Percentiles rank a stretch among this genome's conserved stretches.
Conservation (phyloP, 64 coral and sea anemone species). For the Montipora capricornis region DNA sequence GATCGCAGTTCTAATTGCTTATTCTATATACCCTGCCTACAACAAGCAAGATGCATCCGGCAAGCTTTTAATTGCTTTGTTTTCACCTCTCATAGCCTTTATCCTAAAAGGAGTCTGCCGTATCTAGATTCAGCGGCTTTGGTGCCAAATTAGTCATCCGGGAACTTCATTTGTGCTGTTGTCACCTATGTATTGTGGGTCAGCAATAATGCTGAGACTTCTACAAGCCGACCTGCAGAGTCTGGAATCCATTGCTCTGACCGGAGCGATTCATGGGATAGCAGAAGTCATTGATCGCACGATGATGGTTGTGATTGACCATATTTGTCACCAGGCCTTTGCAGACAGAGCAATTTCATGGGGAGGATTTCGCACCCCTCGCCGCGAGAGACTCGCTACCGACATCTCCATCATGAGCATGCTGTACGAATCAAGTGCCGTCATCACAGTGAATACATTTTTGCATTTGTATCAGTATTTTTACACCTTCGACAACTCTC, state of each 20-base stretch:
- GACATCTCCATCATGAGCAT: slow-evolving; percentile 20
- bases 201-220: slow-evolving; percentile 15
- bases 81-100: not conserved
- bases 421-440: slow-evolving; percentile 22
- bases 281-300: slow-evolving; percentile 25
- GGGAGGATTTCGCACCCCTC: slow-evolving; percentile 27
- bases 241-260: slow-evolving; percentile 16
- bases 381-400: slow-evolving; percentile 11
- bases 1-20: not conserved
- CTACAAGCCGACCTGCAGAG: slow-evolving; percentile 21
- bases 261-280: slow-evolving; percentile 6
- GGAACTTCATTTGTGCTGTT: slow-evolving; percentile 19
- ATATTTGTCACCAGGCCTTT: not conserved
- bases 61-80: slow-evolving; percentile 7
- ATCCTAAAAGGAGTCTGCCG: not conserved
- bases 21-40: not conserved
- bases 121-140: slow-evolving; percentile 10
- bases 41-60: slow-evolving; percentile 5
- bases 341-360: not conserved
- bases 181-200: slow-evolving; percentile 14
- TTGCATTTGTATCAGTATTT: slow-evolving; percentile 20
- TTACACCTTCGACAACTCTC: not conserved
- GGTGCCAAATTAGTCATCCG: slow-evolving; percentile 22
- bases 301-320: not conserved
- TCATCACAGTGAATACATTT: slow-evolving; percentile 1